Evolutionary conservation across 2,888 invertebrate species (phyloP), one percentile per base, ranked within the genome.

Genomic region (Baronia brevicornis): DNA sequence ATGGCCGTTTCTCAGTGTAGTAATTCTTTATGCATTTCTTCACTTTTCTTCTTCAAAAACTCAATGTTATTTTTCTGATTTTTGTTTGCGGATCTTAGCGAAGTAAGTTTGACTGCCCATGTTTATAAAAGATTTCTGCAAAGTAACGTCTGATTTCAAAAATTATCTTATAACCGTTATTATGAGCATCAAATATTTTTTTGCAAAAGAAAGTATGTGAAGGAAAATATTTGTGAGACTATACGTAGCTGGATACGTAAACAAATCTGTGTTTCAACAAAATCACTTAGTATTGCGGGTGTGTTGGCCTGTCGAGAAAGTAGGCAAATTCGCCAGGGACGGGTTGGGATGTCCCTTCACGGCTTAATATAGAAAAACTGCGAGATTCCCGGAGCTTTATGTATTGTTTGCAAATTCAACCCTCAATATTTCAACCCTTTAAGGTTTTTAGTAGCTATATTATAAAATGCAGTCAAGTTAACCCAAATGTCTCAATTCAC

Each of bases 351-450:
- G 66, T 69, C 74, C 67, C 59, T 70, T 65, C 65, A 73, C 65
- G 53, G 57, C 74, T 78, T 78, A 71, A 78, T 78, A 69, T 66
- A 49, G 67, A 69, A 75, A 74, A 73, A 72, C 63, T 66, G 66
- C 63, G 64, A 70, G 69, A 72, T 70, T 59, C 62, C 62, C 54
- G 55, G 62, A 69, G 72, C 70, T 74, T 77, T 75, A 73, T 70
- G 62, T 71, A 74, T 72, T 75, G 77, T 78, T 77, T 77, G 73
- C 60, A 65, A 67, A 64, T 62, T 62, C 67, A 60, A 58, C 67
- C 69, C 68, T 55, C 65, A 57, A 69, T 72, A 70, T 72, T 74
- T 69, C 60, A 74, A 72, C 72, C 71, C 71, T 66, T 70, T 63
- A 58, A 52, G 51, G 48, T 48, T 43, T 44, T 60, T 56, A 60